These are phyloP conservation scores for Orthonychiurus folsomi DNA, from an alignment of 2,888 invertebrate species.

Conservation along the genomic window DNA sequence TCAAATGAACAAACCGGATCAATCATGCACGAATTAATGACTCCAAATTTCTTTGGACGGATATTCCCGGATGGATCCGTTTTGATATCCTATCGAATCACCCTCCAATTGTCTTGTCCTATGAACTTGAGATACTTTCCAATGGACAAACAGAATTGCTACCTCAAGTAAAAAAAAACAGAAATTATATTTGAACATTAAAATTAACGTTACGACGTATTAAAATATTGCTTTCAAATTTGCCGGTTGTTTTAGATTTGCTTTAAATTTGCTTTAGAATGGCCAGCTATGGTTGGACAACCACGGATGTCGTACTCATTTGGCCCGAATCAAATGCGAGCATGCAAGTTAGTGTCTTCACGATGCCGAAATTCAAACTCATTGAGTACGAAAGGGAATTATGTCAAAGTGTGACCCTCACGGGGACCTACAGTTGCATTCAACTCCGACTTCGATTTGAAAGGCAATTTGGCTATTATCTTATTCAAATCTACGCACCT, in stretches of 20 bases:
- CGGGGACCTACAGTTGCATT: constrained; percentile 20
- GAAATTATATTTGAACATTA: no score
- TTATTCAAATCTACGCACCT: constrained; percentile 36
- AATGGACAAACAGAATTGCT: constrained; percentile 30
- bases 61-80: constrained; percentile 27
- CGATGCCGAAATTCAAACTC: constrained; percentile 23
- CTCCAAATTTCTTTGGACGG: constrained; percentile 30
- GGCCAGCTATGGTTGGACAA: constrained; percentile 28
- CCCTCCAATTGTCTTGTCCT: constrained; percentile 26
- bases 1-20: constrained; percentile 32
- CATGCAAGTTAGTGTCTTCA: constrained; percentile 24
- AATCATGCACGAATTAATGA: constrained; percentile 26
- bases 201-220: no score
- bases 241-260: no score
- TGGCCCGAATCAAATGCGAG: constrained; percentile 20
- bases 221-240: no score
- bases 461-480: constrained; percentile 28
- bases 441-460: constrained; percentile 18
- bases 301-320: constrained; percentile 20
- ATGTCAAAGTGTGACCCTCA: constrained; percentile 7
- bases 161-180: no score
- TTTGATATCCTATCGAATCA: constrained; percentile 32
- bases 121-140: constrained; percentile 32
- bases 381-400: not conserved
- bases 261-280: no score